Percentiles rank a stretch among this genome's conserved stretches.
These are phyloP conservation scores for Trogon surrucura DNA, from an alignment of 2,113 vertebrate species.

Conservation along the genomic window DNA sequence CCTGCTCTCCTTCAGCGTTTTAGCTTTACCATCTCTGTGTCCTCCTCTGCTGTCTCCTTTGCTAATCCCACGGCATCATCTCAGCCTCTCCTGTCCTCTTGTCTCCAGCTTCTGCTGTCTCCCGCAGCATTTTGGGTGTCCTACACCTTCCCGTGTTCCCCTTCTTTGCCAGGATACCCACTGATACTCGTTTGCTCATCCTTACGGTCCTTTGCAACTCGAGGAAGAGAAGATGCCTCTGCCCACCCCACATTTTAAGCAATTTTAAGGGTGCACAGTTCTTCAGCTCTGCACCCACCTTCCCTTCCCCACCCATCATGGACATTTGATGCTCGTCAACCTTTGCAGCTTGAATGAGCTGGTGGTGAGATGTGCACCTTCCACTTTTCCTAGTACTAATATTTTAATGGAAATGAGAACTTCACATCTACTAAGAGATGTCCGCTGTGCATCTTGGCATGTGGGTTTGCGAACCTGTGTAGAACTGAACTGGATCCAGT, in stretches of 20 bases:
- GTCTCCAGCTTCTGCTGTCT: not conserved
- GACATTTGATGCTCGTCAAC: too few relatives aligned
- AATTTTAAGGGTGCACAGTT: not conserved
- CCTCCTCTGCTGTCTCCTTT: not conserved
- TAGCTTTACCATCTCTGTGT: not conserved
- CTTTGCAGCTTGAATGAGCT: not conserved
- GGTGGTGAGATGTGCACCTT: fast-evolving
- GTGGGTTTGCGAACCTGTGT: not conserved
- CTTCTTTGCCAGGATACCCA: not conserved
- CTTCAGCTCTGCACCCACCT: not conserved
- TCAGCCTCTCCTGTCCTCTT: not conserved
- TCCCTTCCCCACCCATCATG: not conserved
- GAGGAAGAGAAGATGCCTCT: not conserved
- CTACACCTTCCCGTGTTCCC: not conserved
- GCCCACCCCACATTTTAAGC: not conserved
- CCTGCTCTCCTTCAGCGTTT: not conserved
- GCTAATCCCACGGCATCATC: not conserved
- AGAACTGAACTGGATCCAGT: too few relatives aligned
- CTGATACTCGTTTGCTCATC: not conserved
- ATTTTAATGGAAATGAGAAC: not conserved
- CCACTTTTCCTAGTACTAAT: not conserved
- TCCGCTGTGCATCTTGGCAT: fast-evolving
- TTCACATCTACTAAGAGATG: not conserved
- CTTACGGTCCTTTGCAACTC: not conserved
- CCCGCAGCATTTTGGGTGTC: not conserved